Base-by-base conservation (phyloP, 2,113 vertebrate species). In the Cathartes aura region DNA sequence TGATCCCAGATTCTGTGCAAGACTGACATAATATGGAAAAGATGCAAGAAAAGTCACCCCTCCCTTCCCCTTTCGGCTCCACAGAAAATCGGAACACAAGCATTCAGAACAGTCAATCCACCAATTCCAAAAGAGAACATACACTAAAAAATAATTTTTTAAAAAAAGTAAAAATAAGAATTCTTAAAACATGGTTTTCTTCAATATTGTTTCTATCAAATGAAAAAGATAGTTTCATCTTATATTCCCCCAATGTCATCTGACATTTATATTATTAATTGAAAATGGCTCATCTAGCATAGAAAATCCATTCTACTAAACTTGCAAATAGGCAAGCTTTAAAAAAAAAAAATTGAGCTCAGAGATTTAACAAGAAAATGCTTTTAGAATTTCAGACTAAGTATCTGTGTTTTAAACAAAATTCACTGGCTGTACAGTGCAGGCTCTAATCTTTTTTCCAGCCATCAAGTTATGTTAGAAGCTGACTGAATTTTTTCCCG, bases 401-500 rank as follows among this genome's bases (percentile, higher is more conserved):
- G 62, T 15, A 43, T 22, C 60, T 68, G 59, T 63, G 70, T 22
- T 87, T 86, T 63, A 82, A 93, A 85, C 19, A 56, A 40, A 88
- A 83, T 72, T 55, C 58, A 71, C 50, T 58, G 58, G 8, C 66
- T 80, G 32, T 53, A 47, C 20, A 45, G 27, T 48, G 32, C 52
- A 73, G 21, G 16, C 53, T 92, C 66, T 87, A 48, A 93, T 80
- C 74, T 83, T 92, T 88, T 82, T 92, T 80, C 66, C 85, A 93
- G 71, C 62, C 88, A 90, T 96, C 79, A 88, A 88, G 67, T 90
- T 73, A 15, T 20, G 21, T 93, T 83, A 93, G 66, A 88, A 40
- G 58, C 26, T 43, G 56, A 93, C 20, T 29, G 75, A 80, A 15
- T 43, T 71, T 79, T 70, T 79, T 67, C 36, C 56, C 1, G 4